These are phyloP conservation scores for Andrena fulva DNA, from an alignment of 2,888 invertebrate genomes.

Conservation along the genomic window DNA sequence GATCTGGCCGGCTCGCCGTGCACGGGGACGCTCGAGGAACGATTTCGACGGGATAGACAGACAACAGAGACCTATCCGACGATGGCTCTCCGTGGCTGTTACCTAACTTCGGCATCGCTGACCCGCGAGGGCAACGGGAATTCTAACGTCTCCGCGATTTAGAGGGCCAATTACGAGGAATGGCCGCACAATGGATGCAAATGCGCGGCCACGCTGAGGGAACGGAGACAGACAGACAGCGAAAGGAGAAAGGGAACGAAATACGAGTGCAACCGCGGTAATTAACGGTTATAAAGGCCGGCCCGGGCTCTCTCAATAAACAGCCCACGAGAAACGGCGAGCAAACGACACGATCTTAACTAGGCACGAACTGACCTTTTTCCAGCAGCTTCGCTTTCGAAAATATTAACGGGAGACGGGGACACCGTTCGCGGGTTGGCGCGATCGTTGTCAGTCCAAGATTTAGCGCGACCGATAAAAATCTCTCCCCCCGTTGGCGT, in stretches of 20 bases:
- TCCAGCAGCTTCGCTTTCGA: conserved; percentile 46
- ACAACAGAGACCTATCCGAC: neutral
- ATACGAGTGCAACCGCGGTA: conserved; percentile 54
- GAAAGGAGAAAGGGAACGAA: conserved; percentile 43
- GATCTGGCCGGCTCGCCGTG: neutral
- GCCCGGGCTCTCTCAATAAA: conserved; percentile 36
- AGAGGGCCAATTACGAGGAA: conserved; percentile 51
- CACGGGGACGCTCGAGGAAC: conserved; percentile 3
- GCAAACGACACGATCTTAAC: conserved; percentile 39
- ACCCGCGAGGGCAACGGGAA: conserved; percentile 26
- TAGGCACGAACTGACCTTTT: conserved; percentile 60
- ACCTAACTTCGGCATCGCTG: conserved; percentile 37
- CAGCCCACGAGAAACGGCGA: conserved; percentile 27
- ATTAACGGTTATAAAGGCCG: conserved; percentile 66
- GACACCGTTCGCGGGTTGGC: conserved; percentile 18
- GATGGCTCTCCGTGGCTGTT: conserved; percentile 29
- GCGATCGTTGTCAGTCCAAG: conserved; percentile 18
- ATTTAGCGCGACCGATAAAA: conserved; percentile 34
- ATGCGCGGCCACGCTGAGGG: neutral
- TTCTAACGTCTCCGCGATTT: conserved; percentile 51
- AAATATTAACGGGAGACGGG: conserved; percentile 46
- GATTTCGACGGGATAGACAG: conserved; percentile 13
- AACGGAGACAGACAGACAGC: conserved; percentile 11
- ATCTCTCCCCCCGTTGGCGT: neutral
- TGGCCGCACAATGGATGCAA: conserved; percentile 50